Conservation (phyloP, 2,797 vertebrate genomes). For the Esox masquinongy region DNA sequence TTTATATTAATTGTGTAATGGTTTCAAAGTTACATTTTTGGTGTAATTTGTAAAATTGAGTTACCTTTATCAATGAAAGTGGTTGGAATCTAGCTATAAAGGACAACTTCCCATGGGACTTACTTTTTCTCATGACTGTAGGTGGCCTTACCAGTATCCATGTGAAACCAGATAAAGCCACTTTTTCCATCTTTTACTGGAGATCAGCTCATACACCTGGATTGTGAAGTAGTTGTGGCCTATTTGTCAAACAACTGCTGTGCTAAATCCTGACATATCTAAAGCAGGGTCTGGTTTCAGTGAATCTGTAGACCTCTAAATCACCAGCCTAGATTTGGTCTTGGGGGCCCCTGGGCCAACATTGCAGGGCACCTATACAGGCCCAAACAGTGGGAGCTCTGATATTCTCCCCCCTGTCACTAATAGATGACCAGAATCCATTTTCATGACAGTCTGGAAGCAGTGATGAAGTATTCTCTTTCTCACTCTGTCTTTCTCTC, state of each 20-base stretch:
- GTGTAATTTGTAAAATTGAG: too few relatives aligned
- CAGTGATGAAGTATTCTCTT: neutral
- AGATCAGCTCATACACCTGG: slow-evolving; percentile 4
- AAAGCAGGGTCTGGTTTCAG: slow-evolving; percentile 34
- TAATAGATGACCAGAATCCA: slow-evolving; percentile 51
- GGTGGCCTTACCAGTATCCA: too few relatives aligned
- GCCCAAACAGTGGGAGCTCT: slow-evolving; percentile 26
- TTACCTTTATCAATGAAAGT: too few relatives aligned
- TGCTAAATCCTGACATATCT: slow-evolving; percentile 12
- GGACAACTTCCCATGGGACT: neutral
- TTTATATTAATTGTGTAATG: too few relatives aligned
- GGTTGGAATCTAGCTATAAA: too few relatives aligned
- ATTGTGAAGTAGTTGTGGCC: slow-evolving; percentile 26
- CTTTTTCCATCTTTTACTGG: neutral
- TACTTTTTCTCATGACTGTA: neutral
- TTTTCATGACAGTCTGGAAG: slow-evolving; percentile 45
- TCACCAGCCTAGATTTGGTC: slow-evolving; percentile 40
- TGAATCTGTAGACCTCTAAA: slow-evolving; percentile 22
- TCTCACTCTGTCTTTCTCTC: too few relatives aligned
- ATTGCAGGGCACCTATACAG: slow-evolving; percentile 17
- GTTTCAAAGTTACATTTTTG: too few relatives aligned
- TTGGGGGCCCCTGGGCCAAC: slow-evolving; percentile 22
- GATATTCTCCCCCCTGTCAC: slow-evolving; percentile 36
- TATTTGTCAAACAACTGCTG: slow-evolving; percentile 30
- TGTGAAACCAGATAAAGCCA: too few relatives aligned